Base-by-base conservation (phyloP, 2,888 invertebrate genomes). In the Deroplatys truncata region DNA sequence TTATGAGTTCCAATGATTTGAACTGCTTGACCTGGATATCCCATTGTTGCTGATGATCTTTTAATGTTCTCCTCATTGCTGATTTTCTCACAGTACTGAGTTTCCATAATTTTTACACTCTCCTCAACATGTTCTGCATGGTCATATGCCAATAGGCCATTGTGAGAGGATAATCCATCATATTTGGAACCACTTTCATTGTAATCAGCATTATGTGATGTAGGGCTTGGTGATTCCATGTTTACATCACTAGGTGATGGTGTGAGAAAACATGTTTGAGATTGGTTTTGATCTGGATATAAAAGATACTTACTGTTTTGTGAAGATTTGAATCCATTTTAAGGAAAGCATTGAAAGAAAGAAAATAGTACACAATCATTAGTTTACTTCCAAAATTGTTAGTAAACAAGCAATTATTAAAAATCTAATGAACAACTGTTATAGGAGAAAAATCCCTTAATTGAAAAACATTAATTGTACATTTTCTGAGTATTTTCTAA, bases 201-300 rank as follows among this genome's bases (percentile, higher is more conserved):
- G 83, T 87, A 90, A 28, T 87, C 83, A 25, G 43, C 86, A 83
- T 89, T 86, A 82, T 82, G 56, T 25, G 86, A 56, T 9, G 93
- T 92, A 35, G 94, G 94, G 91, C 94, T 94, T 90, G 94, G 94
- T 89, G 94, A 94, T 90, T 93, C 94, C 94, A 95, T 94, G 87
- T 93, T 93, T 72, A 94, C 92, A 92, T 94, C 94, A 92, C 94
- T 94, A 88, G 95, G 95, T 88, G 95, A 95, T 85, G 95, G 95
- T 90, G 94, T 95, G 91, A 95, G 92, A 91, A 94, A 94, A 86
- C 91, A 90, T 85, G 91, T 91, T 72, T 91, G 91, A 82, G 90
- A 90, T 8, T 90, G 90, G 86, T 88, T 88, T 82, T 88, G 43
- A 88, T 89, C 82, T 56, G 88, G 88, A 89, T 90, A 89, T 29